These are phyloP conservation scores for Drosophila imparisetae DNA, from an alignment of 2,888 invertebrate species.

Conservation along the genomic window DNA sequence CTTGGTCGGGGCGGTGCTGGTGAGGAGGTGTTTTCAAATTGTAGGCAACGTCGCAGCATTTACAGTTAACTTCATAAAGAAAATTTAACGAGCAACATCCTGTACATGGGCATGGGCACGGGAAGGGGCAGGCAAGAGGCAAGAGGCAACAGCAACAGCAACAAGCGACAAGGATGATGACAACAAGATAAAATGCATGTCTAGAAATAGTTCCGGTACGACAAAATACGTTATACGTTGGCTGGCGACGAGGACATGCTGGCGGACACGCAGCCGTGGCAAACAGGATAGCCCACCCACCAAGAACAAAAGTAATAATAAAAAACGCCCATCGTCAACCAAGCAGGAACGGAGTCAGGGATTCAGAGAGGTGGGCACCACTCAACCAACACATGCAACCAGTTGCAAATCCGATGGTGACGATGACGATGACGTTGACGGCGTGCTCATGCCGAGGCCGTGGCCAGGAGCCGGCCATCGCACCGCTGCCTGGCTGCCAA, in stretches of 20 bases:
- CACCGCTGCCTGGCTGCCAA: constrained; percentile 53
- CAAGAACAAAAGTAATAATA: constrained; percentile 1
- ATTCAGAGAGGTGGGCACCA: constrained; percentile 6
- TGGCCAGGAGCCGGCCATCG: constrained; percentile 35
- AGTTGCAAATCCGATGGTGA: constrained; percentile 50
- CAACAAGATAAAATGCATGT: constrained; percentile 77
- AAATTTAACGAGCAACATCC: constrained; percentile 79
- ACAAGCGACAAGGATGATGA: constrained; percentile 67
- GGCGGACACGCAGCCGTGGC: constrained; percentile 33
- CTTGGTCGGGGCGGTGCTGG: neutral
- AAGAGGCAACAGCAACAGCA: neutral
- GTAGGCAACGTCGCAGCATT: constrained; percentile 68
- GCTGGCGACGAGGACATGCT: constrained; percentile 37
- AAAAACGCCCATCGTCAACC: neutral
- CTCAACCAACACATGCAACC: constrained; percentile 47
- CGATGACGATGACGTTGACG: constrained; percentile 19
- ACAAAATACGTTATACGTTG: constrained; percentile 68
- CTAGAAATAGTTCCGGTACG: constrained; percentile 53
- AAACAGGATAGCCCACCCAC: constrained; percentile 30
- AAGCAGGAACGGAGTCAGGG: neutral
- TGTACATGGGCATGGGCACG: constrained; percentile 55
- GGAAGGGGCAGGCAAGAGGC: neutral
- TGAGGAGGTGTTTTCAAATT: constrained; percentile 6
- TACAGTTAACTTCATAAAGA: constrained; percentile 79
- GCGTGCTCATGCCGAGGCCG: constrained; percentile 27